Evolutionary conservation across 2,888 invertebrate genomes (phyloP), one percentile per base, ranked within the genome.

Genomic region (Ptychoptera contaminata): DNA sequence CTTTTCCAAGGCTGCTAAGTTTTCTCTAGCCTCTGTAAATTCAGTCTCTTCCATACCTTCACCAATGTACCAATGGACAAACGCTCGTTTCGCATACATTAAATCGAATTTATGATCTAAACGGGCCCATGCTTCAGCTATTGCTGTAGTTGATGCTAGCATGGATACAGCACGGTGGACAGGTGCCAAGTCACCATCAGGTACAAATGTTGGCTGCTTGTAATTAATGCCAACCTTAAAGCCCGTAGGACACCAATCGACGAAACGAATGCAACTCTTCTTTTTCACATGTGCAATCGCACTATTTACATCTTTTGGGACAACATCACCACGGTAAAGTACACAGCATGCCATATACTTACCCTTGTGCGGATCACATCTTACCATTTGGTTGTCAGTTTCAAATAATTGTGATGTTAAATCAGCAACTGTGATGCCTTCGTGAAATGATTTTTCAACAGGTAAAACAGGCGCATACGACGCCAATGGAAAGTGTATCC

Each of bases 31-130:
- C 52, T 66, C 66, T 2, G 53, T 56, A 47, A 66, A 66, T 47
- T 66, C 63, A 31, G 60, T 60, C 47, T 63, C 60, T 51, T 66
- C 66, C 63, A 66, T 63, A 43, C 66, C 66, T 51, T 66, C 66
- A 16, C 60, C 60, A 7, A 65, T 76, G 59, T 71, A 88, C 94
- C 94, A 94, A 64, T 94, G 93, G 50, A 94, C 88, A 59, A 96
- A 96, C 42, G 94, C 94, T 48, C 86, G 71, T 69, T 91, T 91
- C 51, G 83, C 79, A 67, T 82, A 92, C 88, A 92, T 90, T 57
- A 93, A 73, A 68, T 94, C 93, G 63, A 93, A 92, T 68, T 94
- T 96, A 67, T 82, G 82, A 68, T 91, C 83, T 46, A 94, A 74
- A 58, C 87, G 83, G 51, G 81, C 79, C 82, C 90, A 92, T 42